Conservation (phyloP, 2,113 vertebrate species). For the Cyprinodon brontotheroides region DNA sequence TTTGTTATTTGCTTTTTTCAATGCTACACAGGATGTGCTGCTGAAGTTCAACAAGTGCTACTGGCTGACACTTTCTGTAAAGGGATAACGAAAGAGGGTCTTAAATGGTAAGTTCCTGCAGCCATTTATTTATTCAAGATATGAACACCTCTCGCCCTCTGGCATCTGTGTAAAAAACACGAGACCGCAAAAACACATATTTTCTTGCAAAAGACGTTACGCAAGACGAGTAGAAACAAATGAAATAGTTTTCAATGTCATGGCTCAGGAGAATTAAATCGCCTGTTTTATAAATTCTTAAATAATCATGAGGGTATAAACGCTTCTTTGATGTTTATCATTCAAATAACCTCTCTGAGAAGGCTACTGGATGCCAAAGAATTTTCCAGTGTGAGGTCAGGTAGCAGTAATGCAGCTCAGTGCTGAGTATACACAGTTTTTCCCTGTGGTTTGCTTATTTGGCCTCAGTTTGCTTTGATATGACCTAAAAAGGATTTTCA, state of each 20-base stretch:
- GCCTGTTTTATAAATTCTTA: constrained; percentile 30
- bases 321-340: constrained; percentile 32
- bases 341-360: constrained; percentile 8
- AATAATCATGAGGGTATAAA: constrained; percentile 36
- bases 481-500: constrained; percentile 72
- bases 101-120: not conserved
- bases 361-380: constrained; percentile 24
- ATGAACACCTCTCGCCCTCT: constrained; percentile 44
- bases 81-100: not conserved
- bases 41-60: constrained; percentile 20
- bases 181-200: constrained; percentile 8
- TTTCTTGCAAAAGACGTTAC: constrained; percentile 26
- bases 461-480: constrained; percentile 50
- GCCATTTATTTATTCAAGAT: not conserved
- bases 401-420: constrained; percentile 45
- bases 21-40: constrained; percentile 21
- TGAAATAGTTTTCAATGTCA: constrained; percentile 23
- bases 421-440: constrained; percentile 23
- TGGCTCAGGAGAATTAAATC: not conserved
- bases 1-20: constrained; percentile 20
- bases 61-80: not conserved
- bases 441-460: constrained; percentile 54
- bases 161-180: constrained; percentile 25
- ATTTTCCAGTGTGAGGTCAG: constrained; percentile 38
- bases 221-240: constrained; percentile 31